Evolutionary conservation across 2,113 vertebrate species (phyloP), one percentile per base, ranked within the genome.

Genomic region (Macaca mulatta): DNA sequence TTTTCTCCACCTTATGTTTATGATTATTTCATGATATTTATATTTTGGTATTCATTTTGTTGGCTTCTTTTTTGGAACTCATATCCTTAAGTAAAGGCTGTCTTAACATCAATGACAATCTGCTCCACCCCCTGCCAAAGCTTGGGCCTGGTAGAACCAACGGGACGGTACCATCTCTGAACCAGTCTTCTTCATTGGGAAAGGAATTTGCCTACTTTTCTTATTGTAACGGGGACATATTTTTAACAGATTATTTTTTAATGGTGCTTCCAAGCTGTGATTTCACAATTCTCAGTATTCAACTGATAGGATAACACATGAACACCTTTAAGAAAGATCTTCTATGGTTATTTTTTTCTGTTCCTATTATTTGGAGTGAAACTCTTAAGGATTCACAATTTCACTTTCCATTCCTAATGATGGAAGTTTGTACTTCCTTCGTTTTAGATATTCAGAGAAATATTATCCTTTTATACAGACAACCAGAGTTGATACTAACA

Each of bases 301-400:
- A 64, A 30, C 11, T 82, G 10, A 82, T 30, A 57, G n/a, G 20
- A 61, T n/a, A 89, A 85, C 40, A 81, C 25, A 35, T 14, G 52
- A 11, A 20, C 2, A 69, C 5, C 11, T 45, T 57, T 78, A 82
- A 32, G 18, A 85, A 91, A 67, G 18, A 43, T 50, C 3, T 12
- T 8, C 13, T 72, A 0, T 79, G 16, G 5, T 43, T 61, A 30
- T 20, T 18, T 17, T 22, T 38, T 75, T 75, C 38, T 80, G 0
- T 84, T 95, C 85, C 70, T 67, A 16, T 59, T 69, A 67, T 77
- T 97, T 86, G 23, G 7, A 81, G 13, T 61, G 45, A 88, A 3
- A 86, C 1, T 43, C 35, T 40, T 90, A 94, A 78, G 45, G 57
- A 52, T 61, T 45, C n/a, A 93, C 3, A 12, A 82, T 52, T 82